Percentiles rank a stretch among this genome's conserved stretches.
Conservation (phyloP, 2,797 vertebrate genomes). For the Myotis findleyi region DNA sequence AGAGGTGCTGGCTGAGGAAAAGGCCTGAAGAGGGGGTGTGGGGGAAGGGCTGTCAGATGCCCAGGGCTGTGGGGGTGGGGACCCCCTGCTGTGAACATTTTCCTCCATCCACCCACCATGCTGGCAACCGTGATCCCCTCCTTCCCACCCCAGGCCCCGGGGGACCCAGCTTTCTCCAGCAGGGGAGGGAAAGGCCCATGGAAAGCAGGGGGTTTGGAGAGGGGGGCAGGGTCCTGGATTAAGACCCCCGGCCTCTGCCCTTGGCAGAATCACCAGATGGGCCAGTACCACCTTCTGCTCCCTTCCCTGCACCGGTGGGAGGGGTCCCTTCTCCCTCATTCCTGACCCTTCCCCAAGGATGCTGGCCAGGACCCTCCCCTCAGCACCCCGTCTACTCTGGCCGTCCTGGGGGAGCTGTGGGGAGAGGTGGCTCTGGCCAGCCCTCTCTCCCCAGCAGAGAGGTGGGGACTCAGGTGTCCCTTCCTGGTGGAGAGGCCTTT, state of each 20-base stretch:
- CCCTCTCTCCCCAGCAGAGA: not conserved
- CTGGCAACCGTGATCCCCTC: not conserved
- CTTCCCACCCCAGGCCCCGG: not conserved
- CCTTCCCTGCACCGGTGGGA: not conserved
- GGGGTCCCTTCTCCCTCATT: not conserved
- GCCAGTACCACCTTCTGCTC: not conserved
- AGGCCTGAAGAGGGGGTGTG: not conserved
- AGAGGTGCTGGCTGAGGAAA: conserved; percentile 3
- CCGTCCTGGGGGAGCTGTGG: not conserved
- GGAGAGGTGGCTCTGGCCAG: not conserved
- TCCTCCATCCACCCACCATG: not conserved
- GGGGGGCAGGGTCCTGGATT: not conserved
- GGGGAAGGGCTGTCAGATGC: not conserved
- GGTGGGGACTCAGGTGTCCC: not conserved
- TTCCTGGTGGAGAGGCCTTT: not conserved
- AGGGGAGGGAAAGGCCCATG: not conserved
- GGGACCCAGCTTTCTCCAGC: conserved; percentile 8
- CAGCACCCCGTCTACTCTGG: not conserved
- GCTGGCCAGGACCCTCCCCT: not conserved
- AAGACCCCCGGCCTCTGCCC: not conserved
- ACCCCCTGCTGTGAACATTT: not conserved
- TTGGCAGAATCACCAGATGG: not conserved
- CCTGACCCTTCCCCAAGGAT: not conserved
- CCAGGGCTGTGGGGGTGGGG: not conserved
- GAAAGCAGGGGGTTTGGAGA: not conserved